Evolutionary conservation across 2,113 vertebrate species (phyloP).

Genomic region (Campylomormyrus tamandua): DNA sequence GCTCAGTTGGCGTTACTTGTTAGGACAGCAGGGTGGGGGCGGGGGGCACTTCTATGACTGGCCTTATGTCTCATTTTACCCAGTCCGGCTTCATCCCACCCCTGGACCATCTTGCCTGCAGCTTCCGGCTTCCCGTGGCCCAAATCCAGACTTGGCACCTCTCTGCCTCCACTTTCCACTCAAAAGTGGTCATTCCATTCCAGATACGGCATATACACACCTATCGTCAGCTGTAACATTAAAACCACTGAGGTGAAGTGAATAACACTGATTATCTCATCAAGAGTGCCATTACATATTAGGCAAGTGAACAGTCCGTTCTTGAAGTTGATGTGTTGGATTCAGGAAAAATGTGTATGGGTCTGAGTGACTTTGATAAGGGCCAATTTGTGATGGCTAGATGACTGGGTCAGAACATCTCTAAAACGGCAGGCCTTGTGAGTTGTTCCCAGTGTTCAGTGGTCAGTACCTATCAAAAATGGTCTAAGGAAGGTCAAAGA

Average conservation of each 20-base stretch:
- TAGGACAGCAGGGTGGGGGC: not conserved
- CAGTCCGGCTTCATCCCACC: not conserved
- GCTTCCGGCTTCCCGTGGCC: not conserved
- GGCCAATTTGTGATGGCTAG: not conserved
- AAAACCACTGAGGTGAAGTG: not conserved
- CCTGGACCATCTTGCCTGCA: not conserved
- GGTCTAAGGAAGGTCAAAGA: not conserved
- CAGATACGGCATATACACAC: not conserved
- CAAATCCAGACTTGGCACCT: conserved; percentile 22
- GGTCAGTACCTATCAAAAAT: not conserved
- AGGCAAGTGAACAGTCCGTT: not conserved
- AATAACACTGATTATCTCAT: not conserved
- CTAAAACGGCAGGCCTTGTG: not conserved
- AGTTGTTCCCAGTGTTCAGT: not conserved
- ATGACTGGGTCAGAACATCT: not conserved
- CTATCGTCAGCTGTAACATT: not conserved
- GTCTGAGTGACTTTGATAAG: not conserved
- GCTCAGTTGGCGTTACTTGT: not conserved
- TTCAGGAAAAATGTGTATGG: not conserved
- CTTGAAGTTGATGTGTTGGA: not conserved
- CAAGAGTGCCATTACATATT: not conserved
- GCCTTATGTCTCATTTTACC: not conserved
- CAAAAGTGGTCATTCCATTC: not conserved
- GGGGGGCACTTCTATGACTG: not conserved
- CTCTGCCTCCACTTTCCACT: conserved; percentile 19